These are phyloP conservation scores for Gobio occitaniae DNA, from an alignment of 2,797 vertebrate genomes.

Conservation along the genomic window DNA sequence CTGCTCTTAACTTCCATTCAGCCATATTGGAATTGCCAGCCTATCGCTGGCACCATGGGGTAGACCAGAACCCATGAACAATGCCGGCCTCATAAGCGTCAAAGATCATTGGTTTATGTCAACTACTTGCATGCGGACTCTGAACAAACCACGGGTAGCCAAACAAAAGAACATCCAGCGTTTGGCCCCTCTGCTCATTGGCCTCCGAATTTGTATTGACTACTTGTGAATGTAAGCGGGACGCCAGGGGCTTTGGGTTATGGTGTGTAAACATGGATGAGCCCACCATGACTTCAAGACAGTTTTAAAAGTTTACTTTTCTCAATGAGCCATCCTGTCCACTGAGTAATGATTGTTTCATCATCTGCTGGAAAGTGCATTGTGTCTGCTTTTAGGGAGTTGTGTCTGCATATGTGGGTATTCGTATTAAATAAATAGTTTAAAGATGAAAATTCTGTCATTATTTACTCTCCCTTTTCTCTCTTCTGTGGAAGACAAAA, in stretches of 20 bases:
- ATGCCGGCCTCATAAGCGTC: conserved; percentile 49
- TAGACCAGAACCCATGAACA: conserved; percentile 45
- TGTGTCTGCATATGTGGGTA: conserved; percentile 14
- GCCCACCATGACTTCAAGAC: conserved; percentile 39
- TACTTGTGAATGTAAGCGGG: conserved; percentile 54
- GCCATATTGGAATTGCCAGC: conserved; percentile 49
- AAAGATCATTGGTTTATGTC: conserved; percentile 59
- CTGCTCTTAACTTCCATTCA: conserved; percentile 42
- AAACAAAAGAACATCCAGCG: conserved; percentile 57
- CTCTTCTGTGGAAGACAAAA: conserved; percentile 6
- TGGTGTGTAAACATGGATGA: conserved; percentile 42
- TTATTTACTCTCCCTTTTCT: conserved; percentile 6
- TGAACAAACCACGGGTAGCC: conserved; percentile 62
- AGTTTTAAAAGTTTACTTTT: conserved; percentile 47
- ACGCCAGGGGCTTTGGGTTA: conserved; percentile 18
- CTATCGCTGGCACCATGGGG: conserved; percentile 45
- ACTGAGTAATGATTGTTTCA: conserved; percentile 30
- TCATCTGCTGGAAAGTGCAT: conserved; percentile 2
- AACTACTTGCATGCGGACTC: conserved; percentile 64
- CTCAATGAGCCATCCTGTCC: conserved; percentile 19
- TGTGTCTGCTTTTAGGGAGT: conserved; percentile 30
- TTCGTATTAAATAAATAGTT: conserved; percentile 4
- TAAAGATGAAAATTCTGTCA: neutral
- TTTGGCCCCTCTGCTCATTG: conserved; percentile 43
- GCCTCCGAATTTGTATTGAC: conserved; percentile 55